Conservation (phyloP, 2,113 vertebrate species). For the Puntigrus tetrazona region DNA sequence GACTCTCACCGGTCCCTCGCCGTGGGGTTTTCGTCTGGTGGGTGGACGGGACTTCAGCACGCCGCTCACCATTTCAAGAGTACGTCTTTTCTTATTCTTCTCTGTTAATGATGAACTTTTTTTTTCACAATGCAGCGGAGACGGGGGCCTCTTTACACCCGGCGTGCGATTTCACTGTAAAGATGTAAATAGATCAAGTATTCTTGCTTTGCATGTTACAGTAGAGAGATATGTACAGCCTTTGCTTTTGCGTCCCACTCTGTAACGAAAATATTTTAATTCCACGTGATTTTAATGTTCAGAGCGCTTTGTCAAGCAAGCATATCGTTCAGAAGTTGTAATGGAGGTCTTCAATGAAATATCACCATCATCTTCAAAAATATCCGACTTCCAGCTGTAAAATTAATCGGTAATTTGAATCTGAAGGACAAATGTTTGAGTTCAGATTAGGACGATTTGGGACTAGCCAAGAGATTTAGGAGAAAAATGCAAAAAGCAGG, state of each 20-base stretch:
- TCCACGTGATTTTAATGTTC: neutral
- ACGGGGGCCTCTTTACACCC: neutral
- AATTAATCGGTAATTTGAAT: neutral
- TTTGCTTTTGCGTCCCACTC: neutral
- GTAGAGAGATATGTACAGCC: neutral
- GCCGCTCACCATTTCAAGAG: conserved; percentile 91
- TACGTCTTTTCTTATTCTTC: conserved; percentile 69
- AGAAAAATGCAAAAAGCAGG: neutral
- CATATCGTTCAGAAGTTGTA: neutral
- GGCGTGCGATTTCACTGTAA: neutral
- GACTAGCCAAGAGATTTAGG: neutral
- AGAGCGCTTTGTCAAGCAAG: neutral
- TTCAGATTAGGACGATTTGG: neutral
- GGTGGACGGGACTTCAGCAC: conserved; percentile 94
- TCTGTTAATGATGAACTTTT: neutral
- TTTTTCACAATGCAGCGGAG: too few species aligned
- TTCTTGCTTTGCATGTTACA: neutral
- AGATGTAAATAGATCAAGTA: neutral
- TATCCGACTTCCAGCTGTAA: neutral
- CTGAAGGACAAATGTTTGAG: neutral
- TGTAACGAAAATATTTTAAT: neutral
- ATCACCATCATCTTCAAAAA: neutral
- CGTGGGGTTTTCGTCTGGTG: conserved; percentile 94
- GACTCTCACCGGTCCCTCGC: conserved; percentile 88
- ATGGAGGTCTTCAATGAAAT: neutral